A percentile compares a stretch with the other conserved stretches of the same genome.
phyloP scores from a whole-genome alignment of 2,888 invertebrate species.

The Patella ulyssiponensis region DNA sequence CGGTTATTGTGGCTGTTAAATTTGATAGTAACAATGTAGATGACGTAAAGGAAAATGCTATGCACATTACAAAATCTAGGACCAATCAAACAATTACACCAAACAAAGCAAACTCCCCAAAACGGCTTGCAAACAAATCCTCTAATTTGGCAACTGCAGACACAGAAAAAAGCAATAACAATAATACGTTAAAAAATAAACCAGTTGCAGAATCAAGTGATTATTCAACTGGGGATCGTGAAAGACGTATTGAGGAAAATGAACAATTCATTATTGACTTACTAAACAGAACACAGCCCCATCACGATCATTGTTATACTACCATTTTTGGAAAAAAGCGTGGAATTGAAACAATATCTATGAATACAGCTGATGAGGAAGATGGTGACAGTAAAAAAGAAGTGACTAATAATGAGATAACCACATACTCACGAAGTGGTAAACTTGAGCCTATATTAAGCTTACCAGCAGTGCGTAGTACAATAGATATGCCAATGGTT shows the following conservation, averaged over 20 bases:
- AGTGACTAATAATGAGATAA: conserved; percentile 15
- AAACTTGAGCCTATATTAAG: conserved; percentile 39
- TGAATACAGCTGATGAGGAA: conserved; percentile 42
- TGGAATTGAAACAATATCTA: conserved; percentile 41
- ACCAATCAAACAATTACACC: conserved; percentile 10
- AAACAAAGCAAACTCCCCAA: conserved; percentile 24
- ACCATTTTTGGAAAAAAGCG: conserved; percentile 60
- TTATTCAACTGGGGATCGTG: conserved; percentile 4
- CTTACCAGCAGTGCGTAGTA: conserved; percentile 40
- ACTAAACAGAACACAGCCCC: conserved; percentile 55
- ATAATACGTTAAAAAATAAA: conserved; percentile 12
- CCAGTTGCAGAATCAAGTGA: conserved; percentile 14
- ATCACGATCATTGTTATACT: conserved; percentile 65
- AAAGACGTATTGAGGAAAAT: conserved; percentile 54
- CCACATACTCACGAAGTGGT: conserved; percentile 9
- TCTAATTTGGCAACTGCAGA: conserved; percentile 9
- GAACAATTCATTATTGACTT: conserved; percentile 60
- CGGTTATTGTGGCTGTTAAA: neutral
- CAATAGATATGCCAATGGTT: conserved; percentile 49
- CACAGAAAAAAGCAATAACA: conserved; percentile 7
- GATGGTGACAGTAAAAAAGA: conserved; percentile 23
- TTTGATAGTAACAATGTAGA: conserved; percentile 14
- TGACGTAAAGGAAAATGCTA: conserved; percentile 27
- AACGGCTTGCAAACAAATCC: conserved; percentile 24
- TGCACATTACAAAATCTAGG: conserved; percentile 12